Evolutionary conservation across 2,113 vertebrate species (phyloP), one percentile per base, ranked within the genome.

Genomic region (Pachyramphus minor): DNA sequence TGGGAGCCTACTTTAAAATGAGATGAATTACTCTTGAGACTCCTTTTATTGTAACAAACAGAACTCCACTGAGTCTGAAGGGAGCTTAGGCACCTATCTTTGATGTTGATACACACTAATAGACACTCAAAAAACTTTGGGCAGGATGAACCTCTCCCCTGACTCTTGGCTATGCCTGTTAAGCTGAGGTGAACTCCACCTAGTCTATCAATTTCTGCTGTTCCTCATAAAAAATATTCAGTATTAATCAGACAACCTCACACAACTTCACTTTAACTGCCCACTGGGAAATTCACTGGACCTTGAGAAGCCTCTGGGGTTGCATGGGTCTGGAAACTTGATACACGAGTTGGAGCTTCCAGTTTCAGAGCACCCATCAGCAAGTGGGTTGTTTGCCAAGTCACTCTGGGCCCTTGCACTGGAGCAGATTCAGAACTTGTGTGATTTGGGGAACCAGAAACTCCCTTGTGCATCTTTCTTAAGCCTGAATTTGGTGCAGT

Each of bases 401-500:
- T 62, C 33, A 41, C 0, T 0, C 27, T 6, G 3, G 49, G 30
- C 13, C n/a, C 45, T 23, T 41, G 78, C 39, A 20, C n/a, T 63
- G 67, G n/a, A 33, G 27, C 2, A 2, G 55, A 81, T 72, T 69
- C 41, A 84, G 37, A 93, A 64, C 11, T 23, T n/a, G n/a, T 30
- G 28, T 53, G 33, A 30, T 45, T 62, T 88, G 67, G 14, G 75
- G 72, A 92, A 88, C 45, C 9, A 87, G 67, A 66, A 91, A 58
- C 72, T 71, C 35, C 33, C 15, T 52, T 0, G 1, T 31, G 39
- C 33, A 60, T 45, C 60, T 64, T 45, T 49, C 41, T 18, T 35
- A 58, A 74, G 58, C 20, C n/a, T 56, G 45, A 74, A 60, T 62
- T 80, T 52, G 25, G 13, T 67, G 35, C 33, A 58, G 14, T 39